Conservation (phyloP, 2,113 vertebrate genomes). For the Chauna torquata region DNA sequence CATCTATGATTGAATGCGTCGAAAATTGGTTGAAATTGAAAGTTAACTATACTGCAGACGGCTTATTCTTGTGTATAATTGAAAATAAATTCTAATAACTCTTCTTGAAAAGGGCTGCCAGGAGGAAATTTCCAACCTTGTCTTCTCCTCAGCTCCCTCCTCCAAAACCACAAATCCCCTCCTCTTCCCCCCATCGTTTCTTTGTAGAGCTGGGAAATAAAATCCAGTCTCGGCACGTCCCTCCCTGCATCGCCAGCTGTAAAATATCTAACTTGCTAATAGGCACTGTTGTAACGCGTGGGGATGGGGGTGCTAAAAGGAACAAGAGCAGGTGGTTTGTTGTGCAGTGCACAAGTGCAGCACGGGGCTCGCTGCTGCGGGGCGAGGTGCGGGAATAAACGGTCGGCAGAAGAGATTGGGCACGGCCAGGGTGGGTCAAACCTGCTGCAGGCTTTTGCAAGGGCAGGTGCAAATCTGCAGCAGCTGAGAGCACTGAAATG, state of each 20-base stretch:
- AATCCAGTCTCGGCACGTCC: neutral
- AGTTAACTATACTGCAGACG: slow-evolving; percentile 83
- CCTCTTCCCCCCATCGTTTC: slow-evolving; percentile 12
- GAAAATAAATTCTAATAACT: slow-evolving; percentile 89
- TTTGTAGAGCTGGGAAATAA: slow-evolving; percentile 30
- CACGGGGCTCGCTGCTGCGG: neutral
- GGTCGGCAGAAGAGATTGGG: neutral
- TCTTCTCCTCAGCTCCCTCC: neutral
- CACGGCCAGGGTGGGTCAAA: neutral
- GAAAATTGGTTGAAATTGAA: slow-evolving; percentile 85
- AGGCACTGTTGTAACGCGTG: neutral
- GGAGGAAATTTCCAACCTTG: slow-evolving; percentile 71
- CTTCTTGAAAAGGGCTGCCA: slow-evolving; percentile 76
- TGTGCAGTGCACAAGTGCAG: accelerated
- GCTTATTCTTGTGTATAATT: slow-evolving; percentile 88
- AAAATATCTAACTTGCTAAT: neutral
- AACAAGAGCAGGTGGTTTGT: neutral
- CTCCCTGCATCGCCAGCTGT: neutral
- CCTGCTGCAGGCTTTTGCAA: neutral
- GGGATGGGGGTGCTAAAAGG: neutral
- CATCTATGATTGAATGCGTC: slow-evolving; percentile 84
- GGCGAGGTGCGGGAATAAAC: neutral
- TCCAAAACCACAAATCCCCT: neutral
- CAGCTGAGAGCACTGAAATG: neutral
- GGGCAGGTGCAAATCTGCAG: neutral